These are phyloP conservation scores for Bombus confusus DNA, from an alignment of 1,140 invertebrate species.

Conservation along the genomic window DNA sequence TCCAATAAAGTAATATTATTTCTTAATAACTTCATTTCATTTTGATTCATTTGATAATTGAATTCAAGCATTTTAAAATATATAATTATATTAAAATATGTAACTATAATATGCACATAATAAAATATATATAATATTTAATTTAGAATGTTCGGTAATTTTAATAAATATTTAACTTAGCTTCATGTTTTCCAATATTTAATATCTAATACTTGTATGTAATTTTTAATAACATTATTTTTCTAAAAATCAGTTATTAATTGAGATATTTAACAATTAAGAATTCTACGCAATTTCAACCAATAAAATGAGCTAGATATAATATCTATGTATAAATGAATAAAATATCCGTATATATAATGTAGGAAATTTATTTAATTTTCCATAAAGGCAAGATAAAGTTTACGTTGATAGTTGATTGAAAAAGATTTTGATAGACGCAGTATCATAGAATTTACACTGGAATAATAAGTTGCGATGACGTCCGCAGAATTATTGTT, in stretches of 20 bases:
- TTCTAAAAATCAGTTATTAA: background rate
- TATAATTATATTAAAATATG: too few relatives aligned
- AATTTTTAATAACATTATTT: background rate
- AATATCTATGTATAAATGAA: too few relatives aligned
- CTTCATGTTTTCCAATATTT: background rate
- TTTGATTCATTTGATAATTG: too few relatives aligned
- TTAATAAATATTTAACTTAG: background rate
- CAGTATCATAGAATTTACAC: background rate
- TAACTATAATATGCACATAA: too few relatives aligned
- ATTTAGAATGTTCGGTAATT: too few relatives aligned
- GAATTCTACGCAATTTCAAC: background rate
- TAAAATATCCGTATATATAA: background rate
- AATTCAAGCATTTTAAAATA: too few relatives aligned
- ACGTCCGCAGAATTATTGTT: conserved; percentile 20
- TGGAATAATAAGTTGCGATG: background rate
- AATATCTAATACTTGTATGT: background rate
- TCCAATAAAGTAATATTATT: too few relatives aligned
- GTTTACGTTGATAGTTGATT: background rate
- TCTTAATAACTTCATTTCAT: too few relatives aligned
- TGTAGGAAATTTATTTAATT: background rate
- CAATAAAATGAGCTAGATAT: background rate
- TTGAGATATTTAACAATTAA: background rate
- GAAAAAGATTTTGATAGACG: background rate
- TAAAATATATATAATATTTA: background rate
- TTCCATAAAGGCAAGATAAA: background rate